Base-by-base conservation (phyloP, 2,113 vertebrate species). In the Opisthocomus hoazin region DNA sequence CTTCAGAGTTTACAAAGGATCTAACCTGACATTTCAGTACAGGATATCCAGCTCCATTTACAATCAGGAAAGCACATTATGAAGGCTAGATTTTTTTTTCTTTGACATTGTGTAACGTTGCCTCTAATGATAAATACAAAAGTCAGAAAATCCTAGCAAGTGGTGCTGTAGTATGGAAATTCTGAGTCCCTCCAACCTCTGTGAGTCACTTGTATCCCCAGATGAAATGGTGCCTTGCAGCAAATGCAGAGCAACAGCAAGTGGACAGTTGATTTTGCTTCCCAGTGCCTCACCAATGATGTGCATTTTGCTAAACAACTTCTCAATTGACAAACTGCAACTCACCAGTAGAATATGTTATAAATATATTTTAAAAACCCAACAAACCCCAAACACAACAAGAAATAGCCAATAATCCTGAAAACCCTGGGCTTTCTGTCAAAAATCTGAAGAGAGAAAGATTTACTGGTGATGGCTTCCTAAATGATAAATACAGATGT, bases 111-210 rank as follows among this genome's bases (percentile, higher is more conserved):
- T 93, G 93, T 90, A 96, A 96, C 5, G 8, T 54, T 93, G 82
- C 79, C 88, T 97, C 68, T 95, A 96, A 96, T 96, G 96, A 96
- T 96, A 97, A 98, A 97, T 66, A 95, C 57, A 97, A 84, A 97
- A 97, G 93, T 87, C n/a, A 96, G 91, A 97, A 97, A 95, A 96
- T 91, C 80, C 92, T 94, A 96, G 93, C 68, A 68, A 96, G 95
- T 10, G 2, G 32, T 27, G 66, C 83, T 94, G 58, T 50, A 60
- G 53, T 66, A 79, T 94, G 97, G 97, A 98, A 98, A 98, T 89
- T 95, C 30, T 95, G 93, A 98, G 70, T 82, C 84, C 85, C 85
- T 93, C 86, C 95, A 96, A 94, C 90, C 87, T 89, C 73, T 87
- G 64, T 97, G 97, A 98, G 93, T 97, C 97, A 98, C 81, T 97